These are phyloP conservation scores for Anguilla anguilla DNA, from an alignment of 2,797 vertebrate genomes.

Conservation along the genomic window DNA sequence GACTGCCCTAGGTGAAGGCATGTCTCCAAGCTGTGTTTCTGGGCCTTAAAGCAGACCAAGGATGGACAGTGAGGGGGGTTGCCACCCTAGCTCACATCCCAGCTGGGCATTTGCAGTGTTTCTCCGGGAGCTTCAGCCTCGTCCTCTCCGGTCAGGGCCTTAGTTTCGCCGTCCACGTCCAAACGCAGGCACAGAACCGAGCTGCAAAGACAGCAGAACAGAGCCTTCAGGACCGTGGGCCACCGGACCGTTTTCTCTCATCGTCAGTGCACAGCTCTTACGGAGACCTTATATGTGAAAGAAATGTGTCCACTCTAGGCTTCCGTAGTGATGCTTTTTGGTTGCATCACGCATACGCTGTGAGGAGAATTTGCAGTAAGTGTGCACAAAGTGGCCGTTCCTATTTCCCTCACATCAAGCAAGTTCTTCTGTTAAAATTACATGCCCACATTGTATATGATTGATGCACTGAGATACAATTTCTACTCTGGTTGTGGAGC, in stretches of 20 bases:
- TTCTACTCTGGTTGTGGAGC: background rate
- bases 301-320: background rate
- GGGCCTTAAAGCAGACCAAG: background rate
- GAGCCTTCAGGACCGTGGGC: background rate
- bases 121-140: slow-evolving; percentile 22
- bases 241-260: background rate
- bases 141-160: slow-evolving; percentile 40
- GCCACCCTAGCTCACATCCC: slow-evolving; percentile 7
- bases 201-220: slow-evolving; percentile 31
- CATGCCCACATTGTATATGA: background rate
- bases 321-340: background rate
- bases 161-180: slow-evolving; percentile 43
- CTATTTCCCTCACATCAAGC: background rate
- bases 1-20: background rate
- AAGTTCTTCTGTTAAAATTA: background rate
- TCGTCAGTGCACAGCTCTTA: background rate
- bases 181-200: slow-evolving; percentile 41
- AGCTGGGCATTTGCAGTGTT: slow-evolving; percentile 34
- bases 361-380: background rate
- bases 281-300: background rate
- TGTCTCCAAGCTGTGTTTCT: background rate
- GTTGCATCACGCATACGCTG: background rate
- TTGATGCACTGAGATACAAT: background rate
- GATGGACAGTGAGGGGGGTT: background rate
- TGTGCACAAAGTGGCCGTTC: background rate